These are phyloP conservation scores for Sebastolobus altivelis DNA, from an alignment of 2,797 vertebrate species.

Conservation along the genomic window DNA sequence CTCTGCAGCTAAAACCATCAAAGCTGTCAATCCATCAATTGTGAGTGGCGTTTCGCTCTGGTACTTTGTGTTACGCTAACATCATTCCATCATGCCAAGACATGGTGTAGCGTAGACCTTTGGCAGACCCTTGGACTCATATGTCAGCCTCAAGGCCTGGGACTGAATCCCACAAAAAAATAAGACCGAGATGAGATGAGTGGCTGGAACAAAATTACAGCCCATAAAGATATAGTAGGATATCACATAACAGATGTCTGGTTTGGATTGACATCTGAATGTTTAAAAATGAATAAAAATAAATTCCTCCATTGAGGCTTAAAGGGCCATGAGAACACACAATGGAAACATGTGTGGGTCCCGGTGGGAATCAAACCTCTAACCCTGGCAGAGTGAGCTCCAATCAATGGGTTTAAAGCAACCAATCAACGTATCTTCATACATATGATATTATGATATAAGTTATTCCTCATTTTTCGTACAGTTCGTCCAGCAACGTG, in stretches of 20 bases:
- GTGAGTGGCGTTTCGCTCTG: not conserved
- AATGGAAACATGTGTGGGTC: constrained; percentile 43
- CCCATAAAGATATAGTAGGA: constrained; percentile 39
- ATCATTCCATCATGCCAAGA: constrained; percentile 11
- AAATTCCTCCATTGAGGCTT: constrained; percentile 14
- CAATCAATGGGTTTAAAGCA: constrained; percentile 10
- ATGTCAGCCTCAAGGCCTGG: constrained; percentile 32
- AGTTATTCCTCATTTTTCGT: no score
- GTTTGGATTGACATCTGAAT: constrained; percentile 60
- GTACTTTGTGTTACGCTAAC: constrained; percentile 6
- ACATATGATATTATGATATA: no score
- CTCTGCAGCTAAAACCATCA: not conserved
- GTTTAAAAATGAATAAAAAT: constrained; percentile 33
- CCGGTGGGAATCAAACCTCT: constrained; percentile 30
- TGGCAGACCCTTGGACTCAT: constrained; percentile 36
- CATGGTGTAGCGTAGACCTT: constrained; percentile 6
- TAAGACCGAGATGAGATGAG: constrained; percentile 25
- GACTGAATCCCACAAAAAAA: constrained; percentile 27
- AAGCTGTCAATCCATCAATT: not conserved
- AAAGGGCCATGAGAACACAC: constrained; percentile 31
- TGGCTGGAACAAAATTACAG: constrained; percentile 46
- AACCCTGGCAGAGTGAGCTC: constrained; percentile 11
- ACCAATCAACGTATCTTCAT: not conserved
- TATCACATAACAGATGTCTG: constrained; percentile 53
- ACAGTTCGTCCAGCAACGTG: no score